Evolutionary conservation across 2,888 invertebrate species (phyloP).

Genomic region (Drymonia ruficornis): DNA sequence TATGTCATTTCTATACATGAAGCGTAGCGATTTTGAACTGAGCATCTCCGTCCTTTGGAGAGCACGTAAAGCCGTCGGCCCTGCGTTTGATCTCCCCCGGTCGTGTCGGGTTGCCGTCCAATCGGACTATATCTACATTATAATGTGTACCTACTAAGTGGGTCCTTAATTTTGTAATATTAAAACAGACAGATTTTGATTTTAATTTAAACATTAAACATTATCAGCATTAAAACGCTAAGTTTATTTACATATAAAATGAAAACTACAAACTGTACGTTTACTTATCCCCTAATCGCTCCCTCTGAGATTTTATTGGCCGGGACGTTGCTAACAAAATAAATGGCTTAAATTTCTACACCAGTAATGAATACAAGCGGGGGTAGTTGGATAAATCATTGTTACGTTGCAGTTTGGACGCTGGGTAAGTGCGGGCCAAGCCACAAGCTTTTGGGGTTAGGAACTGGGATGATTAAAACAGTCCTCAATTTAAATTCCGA

Average conservation of each 20-base stretch:
- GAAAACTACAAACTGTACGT: conserved; percentile 67
- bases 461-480: too few species aligned
- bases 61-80: too few species aligned
- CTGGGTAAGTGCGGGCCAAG: conserved; percentile 22
- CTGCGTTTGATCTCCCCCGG: too few species aligned
- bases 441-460: conserved; percentile 10
- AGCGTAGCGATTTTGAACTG: too few species aligned
- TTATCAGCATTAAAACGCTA: neutral
- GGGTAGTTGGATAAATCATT: conserved; percentile 80
- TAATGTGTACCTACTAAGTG: too few species aligned
- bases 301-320: conserved; percentile 74
- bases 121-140: too few species aligned
- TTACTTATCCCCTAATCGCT: conserved; percentile 59
- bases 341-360: conserved; percentile 85
- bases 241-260: conserved; percentile 46
- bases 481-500: too few species aligned
- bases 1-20: too few species aligned
- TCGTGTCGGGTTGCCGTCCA: too few species aligned
- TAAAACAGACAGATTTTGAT: too few species aligned
- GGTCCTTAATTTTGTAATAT: too few species aligned
- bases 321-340: conserved; percentile 82
- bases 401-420: conserved; percentile 77
- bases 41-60: too few species aligned
- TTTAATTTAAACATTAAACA: neutral
- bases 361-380: conserved; percentile 82